Base-by-base conservation (phyloP, 53 echinoderm and acorn worm genomes). In the Astropecten irregularis region DNA sequence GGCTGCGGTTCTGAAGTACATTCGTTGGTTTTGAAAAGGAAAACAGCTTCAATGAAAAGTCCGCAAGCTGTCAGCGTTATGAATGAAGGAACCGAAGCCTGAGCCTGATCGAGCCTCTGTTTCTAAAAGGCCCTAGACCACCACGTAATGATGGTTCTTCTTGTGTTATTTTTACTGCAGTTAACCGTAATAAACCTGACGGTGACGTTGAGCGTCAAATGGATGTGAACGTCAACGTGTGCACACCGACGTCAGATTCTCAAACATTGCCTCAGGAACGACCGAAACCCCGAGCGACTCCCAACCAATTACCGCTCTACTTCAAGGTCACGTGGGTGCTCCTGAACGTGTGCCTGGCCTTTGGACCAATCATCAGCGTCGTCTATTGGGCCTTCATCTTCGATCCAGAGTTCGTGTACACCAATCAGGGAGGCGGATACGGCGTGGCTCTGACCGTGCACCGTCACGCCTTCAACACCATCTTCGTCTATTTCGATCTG, bases 331-430 rank as follows among this genome's bases (percentile, higher is more conserved):
- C 61, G 3, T 79, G 79, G 79, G 18, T 58, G 2, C 79, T 79
- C 30, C 47, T 79, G 20, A 79, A 47, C 30, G 33, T 77, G 30
- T 46, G 61, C 20, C 20, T 77, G 28, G n/a, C 77, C 32, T 59
- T 44, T 18, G 46, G 47, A 18, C 77, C 77, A 0, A 77, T 77
- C 44, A 77, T 77, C 46, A 77, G 30, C 61, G 40, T 77, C n/a
- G 30, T 77, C 33, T 77, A 77, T 21, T 77, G 77, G 77, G 77
- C 47, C 7, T 62, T 77, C 33, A 77, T 77, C 77, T 77, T 60
- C 33, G 19, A 77, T 16, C 77, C 77, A 2, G 63, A 40, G 33
- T 77, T 77, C 33, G 77, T 77, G 25, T 62, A 62, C 48, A 47
- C 16, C 21, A 77, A 77, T 18, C 77, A 77, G 77, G 77, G 77